Conservation (phyloP, 2,888 invertebrate genomes). For the Drosophila cognata region DNA sequence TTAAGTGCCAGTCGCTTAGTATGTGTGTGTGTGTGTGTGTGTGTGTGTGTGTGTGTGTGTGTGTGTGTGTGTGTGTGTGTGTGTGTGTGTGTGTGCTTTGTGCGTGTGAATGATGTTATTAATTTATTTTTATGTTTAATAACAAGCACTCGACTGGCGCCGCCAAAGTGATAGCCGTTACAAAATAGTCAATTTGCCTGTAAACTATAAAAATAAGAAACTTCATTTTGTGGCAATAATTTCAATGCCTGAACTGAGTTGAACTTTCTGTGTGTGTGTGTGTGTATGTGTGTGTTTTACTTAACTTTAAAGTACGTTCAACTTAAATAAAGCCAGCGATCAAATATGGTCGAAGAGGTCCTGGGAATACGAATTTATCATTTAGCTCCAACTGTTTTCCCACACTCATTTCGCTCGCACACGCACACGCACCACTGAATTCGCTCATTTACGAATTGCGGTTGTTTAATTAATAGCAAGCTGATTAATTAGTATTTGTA, state of each 20-base stretch:
- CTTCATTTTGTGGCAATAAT: conserved; percentile 20
- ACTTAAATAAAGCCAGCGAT: conserved; percentile 13
- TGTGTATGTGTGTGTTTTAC: neutral
- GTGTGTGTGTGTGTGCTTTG: conserved; percentile 1
- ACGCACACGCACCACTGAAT: conserved; percentile 5
- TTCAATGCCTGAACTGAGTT: neutral
- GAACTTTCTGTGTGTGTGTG: neutral
- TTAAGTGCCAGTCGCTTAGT: conserved; percentile 63
- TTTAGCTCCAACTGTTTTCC: conserved; percentile 6
- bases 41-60: conserved; percentile 2
- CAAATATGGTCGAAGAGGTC: conserved; percentile 1
- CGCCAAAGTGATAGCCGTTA: conserved; percentile 49
- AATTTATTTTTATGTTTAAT: conserved; percentile 79
- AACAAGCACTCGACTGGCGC: conserved; percentile 60
- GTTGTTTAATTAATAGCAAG: conserved; percentile 73
- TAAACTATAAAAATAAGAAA: conserved; percentile 39
- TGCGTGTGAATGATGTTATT: conserved; percentile 46
- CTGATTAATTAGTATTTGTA: conserved; percentile 74
- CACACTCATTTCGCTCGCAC: neutral
- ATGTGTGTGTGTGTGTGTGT: conserved; percentile 8
- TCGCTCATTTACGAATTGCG: conserved; percentile 52
- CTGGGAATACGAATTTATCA: conserved; percentile 29
- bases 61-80: conserved; percentile 18
- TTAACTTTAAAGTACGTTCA: conserved; percentile 10
- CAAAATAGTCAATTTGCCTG: conserved; percentile 48